phyloP scores from a whole-genome alignment of 2,888 invertebrate genomes.

The Lacanobia oleracea region DNA sequence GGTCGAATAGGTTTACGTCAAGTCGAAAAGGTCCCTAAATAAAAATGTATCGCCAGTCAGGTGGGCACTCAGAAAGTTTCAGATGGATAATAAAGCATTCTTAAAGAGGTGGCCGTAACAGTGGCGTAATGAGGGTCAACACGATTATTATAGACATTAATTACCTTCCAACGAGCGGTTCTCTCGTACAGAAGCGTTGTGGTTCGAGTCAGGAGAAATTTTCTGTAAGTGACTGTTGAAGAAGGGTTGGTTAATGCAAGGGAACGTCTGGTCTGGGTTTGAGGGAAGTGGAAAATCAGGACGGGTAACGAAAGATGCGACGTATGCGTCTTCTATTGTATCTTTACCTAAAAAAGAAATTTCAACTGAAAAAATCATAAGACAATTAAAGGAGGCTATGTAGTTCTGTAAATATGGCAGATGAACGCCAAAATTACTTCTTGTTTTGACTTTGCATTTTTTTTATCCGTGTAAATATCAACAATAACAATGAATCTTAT shows the following conservation, averaged over 20 bases:
- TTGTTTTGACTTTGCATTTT: no score
- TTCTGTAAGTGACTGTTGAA: conserved; percentile 10
- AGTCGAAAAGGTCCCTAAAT: conserved; percentile 43
- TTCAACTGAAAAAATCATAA: no score
- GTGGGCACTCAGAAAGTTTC: conserved; percentile 61
- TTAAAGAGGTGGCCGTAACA: conserved; percentile 73
- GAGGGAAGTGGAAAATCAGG: not conserved
- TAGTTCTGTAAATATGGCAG: no score
- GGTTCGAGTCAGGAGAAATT: conserved; percentile 36
- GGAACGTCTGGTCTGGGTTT: conserved; percentile 7
- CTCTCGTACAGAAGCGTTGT: conserved; percentile 44
- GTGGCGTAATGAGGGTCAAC: conserved; percentile 76
- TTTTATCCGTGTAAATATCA: no score
- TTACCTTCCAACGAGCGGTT: conserved; percentile 68
- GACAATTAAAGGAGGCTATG: no score
- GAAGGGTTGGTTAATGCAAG: conserved; percentile 4
- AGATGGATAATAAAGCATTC: conserved; percentile 73
- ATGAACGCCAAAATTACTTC: no score
- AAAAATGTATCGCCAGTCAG: conserved; percentile 58
- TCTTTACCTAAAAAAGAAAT: no score
- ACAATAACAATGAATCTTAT: no score
- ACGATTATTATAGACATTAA: conserved; percentile 77
- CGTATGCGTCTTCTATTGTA: not conserved
- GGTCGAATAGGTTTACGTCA: no score
- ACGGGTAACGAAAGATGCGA: not conserved